These are phyloP conservation scores for Amphipoea oculea DNA, from an alignment of 2,888 invertebrate species.

Conservation along the genomic window DNA sequence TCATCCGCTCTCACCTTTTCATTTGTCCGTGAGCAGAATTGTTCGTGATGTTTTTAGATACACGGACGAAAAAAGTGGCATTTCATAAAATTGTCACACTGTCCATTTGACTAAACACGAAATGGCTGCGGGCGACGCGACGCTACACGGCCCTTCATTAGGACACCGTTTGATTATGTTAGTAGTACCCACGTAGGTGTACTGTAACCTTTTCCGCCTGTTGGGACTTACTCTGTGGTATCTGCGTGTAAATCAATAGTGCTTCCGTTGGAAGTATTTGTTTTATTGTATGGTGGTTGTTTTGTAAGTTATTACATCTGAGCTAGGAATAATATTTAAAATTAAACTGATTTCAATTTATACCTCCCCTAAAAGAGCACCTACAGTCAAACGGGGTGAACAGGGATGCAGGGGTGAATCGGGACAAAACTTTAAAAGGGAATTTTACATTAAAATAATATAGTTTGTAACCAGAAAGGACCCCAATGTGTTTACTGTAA, in stretches of 20 bases:
- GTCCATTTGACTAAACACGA: slow-evolving; percentile 57
- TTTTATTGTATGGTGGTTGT: neutral
- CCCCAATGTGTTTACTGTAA: too few species aligned
- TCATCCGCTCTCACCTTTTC: slow-evolving; percentile 38
- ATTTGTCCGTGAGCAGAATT: slow-evolving; percentile 43
- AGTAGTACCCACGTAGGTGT: slow-evolving; percentile 38
- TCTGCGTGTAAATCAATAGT: slow-evolving; percentile 11
- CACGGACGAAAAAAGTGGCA: slow-evolving; percentile 47
- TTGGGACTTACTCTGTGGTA: slow-evolving; percentile 15
- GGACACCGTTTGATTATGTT: slow-evolving; percentile 62
- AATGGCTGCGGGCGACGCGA: slow-evolving; percentile 28
- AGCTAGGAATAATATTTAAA: neutral
- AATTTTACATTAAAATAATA: too few species aligned
- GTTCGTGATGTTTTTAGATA: slow-evolving; percentile 55
- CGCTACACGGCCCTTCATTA: slow-evolving; percentile 68
- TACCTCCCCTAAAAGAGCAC: neutral
- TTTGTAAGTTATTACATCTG: too few species aligned
- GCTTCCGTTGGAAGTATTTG: slow-evolving; percentile 1
- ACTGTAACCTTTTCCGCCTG: slow-evolving; percentile 32
- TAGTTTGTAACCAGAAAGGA: too few species aligned
- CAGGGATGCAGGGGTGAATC: too few species aligned
- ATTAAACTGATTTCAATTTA: neutral
- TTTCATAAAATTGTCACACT: slow-evolving; percentile 65
- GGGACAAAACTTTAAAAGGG: too few species aligned
- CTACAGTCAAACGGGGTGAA: too few species aligned